Percentiles rank a stretch among this genome's conserved stretches.
Conservation (phyloP, 2,113 vertebrate genomes). For the Centropus bengalensis region DNA sequence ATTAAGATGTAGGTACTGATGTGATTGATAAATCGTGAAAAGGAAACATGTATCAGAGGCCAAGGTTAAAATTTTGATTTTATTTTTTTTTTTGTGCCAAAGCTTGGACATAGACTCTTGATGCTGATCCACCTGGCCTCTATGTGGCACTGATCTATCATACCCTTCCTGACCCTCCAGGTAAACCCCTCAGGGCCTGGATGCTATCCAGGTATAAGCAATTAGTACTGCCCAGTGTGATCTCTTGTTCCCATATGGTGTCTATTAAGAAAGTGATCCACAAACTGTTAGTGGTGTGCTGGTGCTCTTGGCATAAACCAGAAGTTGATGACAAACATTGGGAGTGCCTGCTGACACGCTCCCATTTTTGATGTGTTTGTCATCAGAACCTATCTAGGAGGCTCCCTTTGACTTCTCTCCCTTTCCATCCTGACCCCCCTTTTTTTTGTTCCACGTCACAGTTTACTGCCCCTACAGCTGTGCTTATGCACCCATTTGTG, state of each 20-base stretch:
- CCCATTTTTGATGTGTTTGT: neutral
- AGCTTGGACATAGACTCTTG: neutral
- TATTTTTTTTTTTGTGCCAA: neutral
- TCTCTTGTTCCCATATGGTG: neutral
- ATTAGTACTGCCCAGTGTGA: neutral
- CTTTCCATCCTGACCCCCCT: neutral
- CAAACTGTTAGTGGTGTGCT: neutral
- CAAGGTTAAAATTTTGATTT: neutral
- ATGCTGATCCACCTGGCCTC: neutral
- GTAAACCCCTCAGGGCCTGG: neutral
- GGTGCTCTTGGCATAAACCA: neutral
- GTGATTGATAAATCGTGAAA: neutral
- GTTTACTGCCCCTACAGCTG: neutral
- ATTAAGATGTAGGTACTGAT: neutral
- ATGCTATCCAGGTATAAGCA: neutral
- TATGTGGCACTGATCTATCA: neutral
- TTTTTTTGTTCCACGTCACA: neutral
- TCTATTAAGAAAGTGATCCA: neutral
- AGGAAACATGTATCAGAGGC: neutral
- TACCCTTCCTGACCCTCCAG: neutral
- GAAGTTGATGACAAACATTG: neutral
- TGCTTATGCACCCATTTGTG: neutral
- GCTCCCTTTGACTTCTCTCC: neutral
- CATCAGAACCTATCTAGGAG: accelerated
- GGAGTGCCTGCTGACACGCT: neutral